phyloP scores from a whole-genome alignment of 2,888 invertebrate species.

The Pyrrhosoma nymphula region DNA sequence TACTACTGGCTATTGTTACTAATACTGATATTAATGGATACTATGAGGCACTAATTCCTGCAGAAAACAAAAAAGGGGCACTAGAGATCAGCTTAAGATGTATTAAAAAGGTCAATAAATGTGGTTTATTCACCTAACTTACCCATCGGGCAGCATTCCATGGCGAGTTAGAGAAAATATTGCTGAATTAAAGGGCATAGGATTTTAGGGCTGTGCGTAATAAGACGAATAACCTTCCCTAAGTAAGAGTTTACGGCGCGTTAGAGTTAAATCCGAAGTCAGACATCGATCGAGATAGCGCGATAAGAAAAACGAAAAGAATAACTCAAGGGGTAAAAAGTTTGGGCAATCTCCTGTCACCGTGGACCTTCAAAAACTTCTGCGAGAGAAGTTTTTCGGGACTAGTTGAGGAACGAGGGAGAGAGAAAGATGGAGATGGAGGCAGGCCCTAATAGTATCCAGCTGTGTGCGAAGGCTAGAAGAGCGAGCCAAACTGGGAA shows the following conservation, averaged over 20 bases:
- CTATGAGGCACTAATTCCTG: too few species aligned
- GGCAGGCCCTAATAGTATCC: neutral
- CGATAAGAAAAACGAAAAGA: neutral
- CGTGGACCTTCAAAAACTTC: slow-evolving; percentile 16
- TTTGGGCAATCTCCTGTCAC: slow-evolving; percentile 22
- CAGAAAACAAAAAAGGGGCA: too few species aligned
- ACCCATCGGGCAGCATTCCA: too few species aligned
- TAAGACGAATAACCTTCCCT: neutral
- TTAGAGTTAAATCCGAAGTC: neutral
- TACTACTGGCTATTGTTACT: too few species aligned
- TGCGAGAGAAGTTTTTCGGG: neutral
- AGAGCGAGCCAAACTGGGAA: neutral
- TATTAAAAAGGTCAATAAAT: too few species aligned
- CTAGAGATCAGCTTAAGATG: too few species aligned
- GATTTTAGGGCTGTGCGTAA: neutral
- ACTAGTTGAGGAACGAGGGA: neutral
- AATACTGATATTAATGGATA: too few species aligned
- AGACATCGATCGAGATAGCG: slow-evolving; percentile 20
- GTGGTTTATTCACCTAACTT: too few species aligned
- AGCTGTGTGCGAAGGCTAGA: neutral
- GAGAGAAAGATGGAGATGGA: neutral
- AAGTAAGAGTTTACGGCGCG: neutral
- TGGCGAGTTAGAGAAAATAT: neutral
- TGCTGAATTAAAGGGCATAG: neutral
- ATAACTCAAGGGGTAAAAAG: neutral